Base-by-base conservation (phyloP, 2,113 vertebrate genomes). In the Pteruthius melanotis region DNA sequence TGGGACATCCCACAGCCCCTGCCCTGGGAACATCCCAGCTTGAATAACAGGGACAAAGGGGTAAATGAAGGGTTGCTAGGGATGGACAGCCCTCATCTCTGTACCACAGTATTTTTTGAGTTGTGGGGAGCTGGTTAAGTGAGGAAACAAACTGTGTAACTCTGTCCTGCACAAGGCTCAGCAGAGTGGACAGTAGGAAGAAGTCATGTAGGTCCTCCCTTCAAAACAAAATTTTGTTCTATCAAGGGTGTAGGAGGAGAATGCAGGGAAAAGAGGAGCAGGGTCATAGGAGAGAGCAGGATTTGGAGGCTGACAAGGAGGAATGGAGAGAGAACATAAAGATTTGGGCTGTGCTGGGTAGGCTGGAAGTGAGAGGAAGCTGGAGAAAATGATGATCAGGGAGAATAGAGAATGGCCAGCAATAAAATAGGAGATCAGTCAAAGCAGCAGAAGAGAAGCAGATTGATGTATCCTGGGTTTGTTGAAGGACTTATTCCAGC, bases 301-400 rank as follows among this genome's bases (percentile, higher is more conserved):
- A 11, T 49, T 77, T 93, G 64, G 44, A 70, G 65, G 7, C 4
- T 54, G 54, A 16, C 7, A 6, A 9, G 33, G 54, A 56, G 20
- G 30, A 69, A 12, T 1, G 1, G 11, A 9, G 23, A 4, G 4
- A 53, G 42, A 63, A 27, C 0, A 3, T 39, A n/a, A 52, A 56
- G 69, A 57, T 28, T 1, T 37, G 57, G 30, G 44, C 23, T 78
- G 56, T 74, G 68, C 45, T 69, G 64, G 27, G 21, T 28, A 8
- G 69, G 60, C 68, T 94, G 54, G 50, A 52, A 69, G 49, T 16
- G 63, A 56, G 80, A 40, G 57, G 39, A 39, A 68, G 39, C 11
- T 70, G n/a, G 9, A 35, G 49, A 31, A 45, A 61, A 30, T 10
- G 7, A 8, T 70, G 57, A 4, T 23, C 16, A 19, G 21, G 28